phyloP scores from a whole-genome alignment of 1,140 invertebrate genomes.

The Drosophila pruinosa region DNA sequence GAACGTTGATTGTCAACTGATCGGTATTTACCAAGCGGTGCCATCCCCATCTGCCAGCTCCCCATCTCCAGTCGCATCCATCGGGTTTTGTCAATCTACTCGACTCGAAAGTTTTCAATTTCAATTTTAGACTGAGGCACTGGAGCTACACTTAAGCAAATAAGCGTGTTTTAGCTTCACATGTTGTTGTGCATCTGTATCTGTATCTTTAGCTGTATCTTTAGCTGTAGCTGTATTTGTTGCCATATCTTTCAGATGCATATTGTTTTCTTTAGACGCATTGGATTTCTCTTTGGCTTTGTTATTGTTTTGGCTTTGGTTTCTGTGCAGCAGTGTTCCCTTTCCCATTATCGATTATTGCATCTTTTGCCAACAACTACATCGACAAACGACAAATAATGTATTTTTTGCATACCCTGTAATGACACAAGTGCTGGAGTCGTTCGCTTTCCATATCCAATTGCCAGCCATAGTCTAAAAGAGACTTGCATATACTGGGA shows the following conservation, averaged over 20 bases:
- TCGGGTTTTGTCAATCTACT: background rate
- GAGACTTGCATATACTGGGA: no score
- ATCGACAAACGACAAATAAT: no score
- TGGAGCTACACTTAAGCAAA: slow-evolving; percentile 74
- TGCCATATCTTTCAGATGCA: slow-evolving; percentile 26
- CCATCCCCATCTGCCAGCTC: background rate
- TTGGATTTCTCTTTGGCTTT: slow-evolving; percentile 59
- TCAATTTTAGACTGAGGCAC: slow-evolving; percentile 58
- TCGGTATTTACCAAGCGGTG: slow-evolving; percentile 56
- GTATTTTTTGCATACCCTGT: no score
- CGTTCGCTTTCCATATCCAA: no score
- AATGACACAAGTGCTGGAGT: no score
- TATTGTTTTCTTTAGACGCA: slow-evolving; percentile 55
- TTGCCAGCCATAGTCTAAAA: no score
- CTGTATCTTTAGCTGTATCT: background rate
- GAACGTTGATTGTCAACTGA: slow-evolving; percentile 77
- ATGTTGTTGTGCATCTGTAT: slow-evolving; percentile 40
- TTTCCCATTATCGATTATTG: slow-evolving; percentile 72
- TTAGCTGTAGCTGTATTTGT: slow-evolving; percentile 5
- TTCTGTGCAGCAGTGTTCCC: slow-evolving; percentile 29
- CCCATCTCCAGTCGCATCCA: background rate
- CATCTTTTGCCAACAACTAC: slow-evolving; percentile 46
- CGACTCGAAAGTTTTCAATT: slow-evolving; percentile 64
- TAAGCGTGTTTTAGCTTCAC: slow-evolving; percentile 56
- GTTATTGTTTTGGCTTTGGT: slow-evolving; percentile 27